Base-by-base conservation (phyloP, 2,113 vertebrate genomes). In the Siniperca knerii region DNA sequence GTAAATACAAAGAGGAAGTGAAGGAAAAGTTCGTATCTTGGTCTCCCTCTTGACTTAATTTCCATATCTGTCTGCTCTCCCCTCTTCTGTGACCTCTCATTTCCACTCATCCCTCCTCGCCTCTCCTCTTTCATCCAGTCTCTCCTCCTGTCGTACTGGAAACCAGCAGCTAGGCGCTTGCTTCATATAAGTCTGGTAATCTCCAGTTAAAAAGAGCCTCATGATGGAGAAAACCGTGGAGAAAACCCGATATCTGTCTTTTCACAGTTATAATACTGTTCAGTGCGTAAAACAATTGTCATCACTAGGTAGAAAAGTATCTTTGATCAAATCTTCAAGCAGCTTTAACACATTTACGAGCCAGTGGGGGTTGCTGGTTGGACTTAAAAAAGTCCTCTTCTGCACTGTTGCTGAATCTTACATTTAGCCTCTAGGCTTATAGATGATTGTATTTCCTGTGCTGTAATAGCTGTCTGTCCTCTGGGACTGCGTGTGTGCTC, bases 1-100 rank as follows among this genome's bases (percentile, higher is more conserved):
- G 92, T 92, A 95, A 95, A 96, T 92, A 93, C 92, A 95, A 94
- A 95, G 94, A 93, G 84, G 85, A 90, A 90, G 80, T 65, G 71
- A 89, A 80, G 85, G 78, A 90, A 90, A 91, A 91, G 86, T 94
- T 90, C 23, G 21, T 91, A 90, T 90, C 88, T 89, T 84, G 78
- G 81, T 92, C 84, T 87, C 87, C 67, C 84, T 85, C 87, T 86
- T 81, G 85, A 90, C 89, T 93, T 91, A 23, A 92, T 95, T 94
- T 95, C 88, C 90, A 94, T 94, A 93, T 94, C 92, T 93, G 90
- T 89, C 75, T 74, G 76, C 77, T 75, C 80, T 76, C 82, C 62
- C 68, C 79, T 78, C 80, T 6, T 25, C 84, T 84, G 84, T 90
- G 93, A 93, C 91, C 92, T 88, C 90, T 93, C 86, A 73, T 83